phyloP scores from a whole-genome alignment of 2,113 vertebrate species.

The Trogon melanurus region DNA sequence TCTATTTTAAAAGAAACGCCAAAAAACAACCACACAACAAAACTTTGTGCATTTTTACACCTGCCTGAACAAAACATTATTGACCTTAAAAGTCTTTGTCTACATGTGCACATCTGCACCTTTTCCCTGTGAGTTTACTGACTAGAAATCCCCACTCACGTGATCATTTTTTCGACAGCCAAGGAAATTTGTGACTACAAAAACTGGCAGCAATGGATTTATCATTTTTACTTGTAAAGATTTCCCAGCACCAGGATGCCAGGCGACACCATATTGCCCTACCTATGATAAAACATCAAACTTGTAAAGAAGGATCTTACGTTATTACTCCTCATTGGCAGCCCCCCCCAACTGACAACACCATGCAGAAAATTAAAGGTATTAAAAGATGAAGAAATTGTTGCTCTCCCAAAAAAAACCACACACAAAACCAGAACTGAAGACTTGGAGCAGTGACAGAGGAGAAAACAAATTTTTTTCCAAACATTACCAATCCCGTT shows the following conservation, averaged over 20 bases:
- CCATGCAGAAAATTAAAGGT: background rate
- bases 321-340: background rate
- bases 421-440: background rate
- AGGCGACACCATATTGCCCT: background rate
- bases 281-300: background rate
- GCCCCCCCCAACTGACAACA: background rate
- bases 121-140: background rate
- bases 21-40: too few relatives aligned
- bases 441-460: background rate
- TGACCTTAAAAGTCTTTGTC: background rate
- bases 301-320: background rate
- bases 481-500: background rate
- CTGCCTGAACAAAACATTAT: background rate
- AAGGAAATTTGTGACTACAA: background rate
- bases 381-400: background rate
- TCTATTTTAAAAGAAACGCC: too few relatives aligned
- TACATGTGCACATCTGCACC: background rate
- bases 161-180: background rate
- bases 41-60: background rate
- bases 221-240: background rate
- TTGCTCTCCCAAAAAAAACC: background rate
- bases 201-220: background rate
- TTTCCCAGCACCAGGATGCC: background rate
- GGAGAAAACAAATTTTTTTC: accelerated
- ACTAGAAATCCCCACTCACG: background rate